A percentile compares a stretch with the other conserved stretches of the same genome.
These are phyloP conservation scores for Caenorhabditis elegans DNA, from an alignment of 1,140 invertebrate species.

Conservation along the genomic window DNA sequence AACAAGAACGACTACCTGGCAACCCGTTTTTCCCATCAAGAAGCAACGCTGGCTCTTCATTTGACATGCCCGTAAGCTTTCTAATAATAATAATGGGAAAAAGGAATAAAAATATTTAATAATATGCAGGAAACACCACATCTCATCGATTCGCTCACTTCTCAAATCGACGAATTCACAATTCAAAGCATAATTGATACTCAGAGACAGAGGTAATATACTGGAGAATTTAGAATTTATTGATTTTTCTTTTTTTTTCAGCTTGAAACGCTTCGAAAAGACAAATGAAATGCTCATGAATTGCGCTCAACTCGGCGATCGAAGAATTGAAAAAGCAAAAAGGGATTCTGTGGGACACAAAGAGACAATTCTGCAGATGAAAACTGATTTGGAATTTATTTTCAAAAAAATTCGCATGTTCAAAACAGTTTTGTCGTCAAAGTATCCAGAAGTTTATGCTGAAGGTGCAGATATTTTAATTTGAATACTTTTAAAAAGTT, in stretches of 20 bases:
- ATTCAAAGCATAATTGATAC: constrained; percentile 23
- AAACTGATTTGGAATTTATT: constrained; percentile 39
- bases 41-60: background rate
- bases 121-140: constrained; percentile 6
- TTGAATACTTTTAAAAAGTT: background rate
- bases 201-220: background rate
- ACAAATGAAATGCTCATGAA: constrained; percentile 45
- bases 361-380: constrained; percentile 37
- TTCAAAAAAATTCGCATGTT: constrained; percentile 45
- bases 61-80: background rate
- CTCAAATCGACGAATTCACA: constrained; percentile 32
- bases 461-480: background rate
- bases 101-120: no score
- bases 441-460: constrained; percentile 35
- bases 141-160: constrained; percentile 21
- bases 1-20: background rate
- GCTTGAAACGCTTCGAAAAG: constrained; percentile 38
- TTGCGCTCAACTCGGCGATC: constrained; percentile 36
- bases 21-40: constrained; percentile 6
- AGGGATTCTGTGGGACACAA: constrained; percentile 18
- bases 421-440: constrained; percentile 15
- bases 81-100: no score
- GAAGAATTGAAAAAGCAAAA: constrained; percentile 28
- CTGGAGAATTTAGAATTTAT: background rate
- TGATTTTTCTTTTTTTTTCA: background rate